phyloP scores from a whole-genome alignment of 2,113 vertebrate genomes.

The Indicator indicator region DNA sequence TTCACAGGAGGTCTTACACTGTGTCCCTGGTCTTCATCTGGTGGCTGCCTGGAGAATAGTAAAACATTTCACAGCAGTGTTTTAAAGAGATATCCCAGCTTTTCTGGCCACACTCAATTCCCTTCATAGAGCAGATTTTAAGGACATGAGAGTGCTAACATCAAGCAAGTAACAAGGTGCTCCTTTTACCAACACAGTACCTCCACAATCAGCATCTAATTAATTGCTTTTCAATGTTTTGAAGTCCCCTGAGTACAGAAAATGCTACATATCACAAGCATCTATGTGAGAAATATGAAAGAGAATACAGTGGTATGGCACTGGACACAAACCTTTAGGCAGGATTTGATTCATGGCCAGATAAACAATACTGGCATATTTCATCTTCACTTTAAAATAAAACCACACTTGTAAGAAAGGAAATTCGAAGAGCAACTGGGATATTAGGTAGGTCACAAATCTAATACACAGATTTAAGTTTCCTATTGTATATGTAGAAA shows the following conservation, averaged over 20 bases:
- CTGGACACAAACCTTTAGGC: neutral
- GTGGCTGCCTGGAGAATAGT: neutral
- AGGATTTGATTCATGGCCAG: neutral
- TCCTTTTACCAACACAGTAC: neutral
- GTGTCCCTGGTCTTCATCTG: neutral
- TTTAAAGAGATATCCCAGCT: neutral
- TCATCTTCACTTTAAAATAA: neutral
- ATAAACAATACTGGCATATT: neutral
- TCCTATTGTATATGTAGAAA: neutral
- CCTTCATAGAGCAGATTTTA: neutral
- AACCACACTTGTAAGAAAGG: neutral
- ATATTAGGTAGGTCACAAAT: neutral
- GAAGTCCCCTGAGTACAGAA: neutral
- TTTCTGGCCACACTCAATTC: neutral
- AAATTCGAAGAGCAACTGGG: neutral
- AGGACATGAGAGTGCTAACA: neutral
- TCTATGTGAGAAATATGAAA: neutral
- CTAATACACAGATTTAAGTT: neutral
- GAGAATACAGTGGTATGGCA: neutral
- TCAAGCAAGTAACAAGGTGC: fast-evolving
- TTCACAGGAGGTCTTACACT: neutral
- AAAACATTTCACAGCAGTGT: neutral
- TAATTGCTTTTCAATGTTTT: neutral
- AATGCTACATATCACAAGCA: neutral
- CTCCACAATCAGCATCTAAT: neutral